These are phyloP conservation scores for Zosterops lateralis DNA, from an alignment of 2,113 vertebrate genomes.

Conservation along the genomic window DNA sequence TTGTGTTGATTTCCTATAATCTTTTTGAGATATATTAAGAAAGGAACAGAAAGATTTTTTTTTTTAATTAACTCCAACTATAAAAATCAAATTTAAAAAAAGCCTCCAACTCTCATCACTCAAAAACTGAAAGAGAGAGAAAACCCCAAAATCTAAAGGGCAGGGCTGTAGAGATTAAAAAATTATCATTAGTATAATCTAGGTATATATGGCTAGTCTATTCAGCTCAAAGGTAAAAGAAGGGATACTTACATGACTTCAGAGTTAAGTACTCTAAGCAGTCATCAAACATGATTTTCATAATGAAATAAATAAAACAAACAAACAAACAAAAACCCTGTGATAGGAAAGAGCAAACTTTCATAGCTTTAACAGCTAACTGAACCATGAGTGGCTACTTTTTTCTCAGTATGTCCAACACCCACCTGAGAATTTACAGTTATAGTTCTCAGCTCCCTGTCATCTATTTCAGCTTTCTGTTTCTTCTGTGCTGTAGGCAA, in stretches of 20 bases:
- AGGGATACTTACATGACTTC: neutral
- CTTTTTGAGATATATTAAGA: neutral
- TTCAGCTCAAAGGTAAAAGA: neutral
- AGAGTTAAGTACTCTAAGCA: neutral
- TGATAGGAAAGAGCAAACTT: neutral
- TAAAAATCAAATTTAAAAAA: neutral
- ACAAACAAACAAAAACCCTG: neutral
- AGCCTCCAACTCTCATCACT: rapidly evolving
- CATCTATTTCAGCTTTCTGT: neutral
- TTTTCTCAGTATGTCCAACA: neutral
- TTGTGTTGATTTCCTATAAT: neutral
- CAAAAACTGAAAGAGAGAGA: neutral
- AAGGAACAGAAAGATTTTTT: neutral
- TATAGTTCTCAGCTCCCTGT: neutral
- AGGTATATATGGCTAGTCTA: neutral
- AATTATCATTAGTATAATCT: neutral
- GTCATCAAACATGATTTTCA: neutral
- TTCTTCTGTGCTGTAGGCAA: neutral
- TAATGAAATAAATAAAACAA: neutral
- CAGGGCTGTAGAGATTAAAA: neutral
- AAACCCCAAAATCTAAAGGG: neutral
- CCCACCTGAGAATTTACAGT: neutral
- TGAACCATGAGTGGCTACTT: neutral
- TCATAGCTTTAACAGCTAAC: neutral
- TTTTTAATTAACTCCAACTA: neutral